Evolutionary conservation across 2,797 vertebrate genomes (phyloP).

Genomic region (Brachymystax lenok): DNA sequence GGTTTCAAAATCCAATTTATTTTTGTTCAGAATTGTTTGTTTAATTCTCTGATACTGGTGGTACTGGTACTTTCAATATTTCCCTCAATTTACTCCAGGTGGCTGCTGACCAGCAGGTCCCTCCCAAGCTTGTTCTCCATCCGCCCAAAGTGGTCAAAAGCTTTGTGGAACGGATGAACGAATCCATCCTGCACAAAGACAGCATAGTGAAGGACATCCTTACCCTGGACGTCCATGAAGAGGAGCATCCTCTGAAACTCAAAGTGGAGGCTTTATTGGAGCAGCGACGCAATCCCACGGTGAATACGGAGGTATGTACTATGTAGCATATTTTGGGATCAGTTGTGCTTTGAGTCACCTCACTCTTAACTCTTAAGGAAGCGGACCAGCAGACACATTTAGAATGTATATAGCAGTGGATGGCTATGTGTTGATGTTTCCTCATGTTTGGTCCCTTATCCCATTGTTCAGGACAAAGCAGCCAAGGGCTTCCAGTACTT

Average conservation of each 20-base stretch:
- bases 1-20: too few species aligned
- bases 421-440: constrained; percentile 13
- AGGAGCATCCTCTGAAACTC: constrained; percentile 5
- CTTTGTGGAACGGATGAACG: constrained; percentile 1
- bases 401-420: background rate
- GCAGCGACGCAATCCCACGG: background rate
- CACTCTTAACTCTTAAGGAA: background rate
- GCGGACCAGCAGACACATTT: background rate
- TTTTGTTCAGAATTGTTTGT: too few species aligned
- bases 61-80: background rate
- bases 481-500: constrained; percentile 62
- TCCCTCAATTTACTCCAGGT: background rate
- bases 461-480: constrained; percentile 4
- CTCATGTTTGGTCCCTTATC: constrained; percentile 39
- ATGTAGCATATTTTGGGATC: background rate
- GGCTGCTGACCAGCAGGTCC: background rate
- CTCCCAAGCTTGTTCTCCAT: background rate
- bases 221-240: background rate
- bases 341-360: background rate
- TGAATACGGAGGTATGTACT: background rate
- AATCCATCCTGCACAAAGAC: background rate
- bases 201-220: background rate
- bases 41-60: too few species aligned
- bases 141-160: background rate
- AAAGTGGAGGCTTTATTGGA: background rate